Base-by-base conservation (phyloP, 2,888 invertebrate species). In the Nemotelus pantherinus region DNA sequence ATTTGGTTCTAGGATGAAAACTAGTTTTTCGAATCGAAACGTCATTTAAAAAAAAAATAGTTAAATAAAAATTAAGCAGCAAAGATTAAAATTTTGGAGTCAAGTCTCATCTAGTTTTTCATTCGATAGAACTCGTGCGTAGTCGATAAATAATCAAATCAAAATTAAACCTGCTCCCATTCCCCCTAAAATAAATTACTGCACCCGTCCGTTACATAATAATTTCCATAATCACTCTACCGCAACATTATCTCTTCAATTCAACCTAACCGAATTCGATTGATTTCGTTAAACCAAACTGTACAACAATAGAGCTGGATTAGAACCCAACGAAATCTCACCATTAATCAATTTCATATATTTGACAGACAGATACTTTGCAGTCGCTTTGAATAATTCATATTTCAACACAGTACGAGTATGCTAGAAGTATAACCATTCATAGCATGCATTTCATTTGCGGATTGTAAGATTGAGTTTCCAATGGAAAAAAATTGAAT, bases 291-390 rank as follows among this genome's bases (percentile, higher is more conserved):
- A n/a, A n/a, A 10, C 45, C 47, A 39, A 25, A 25, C 25, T 25
- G 25, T 25, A 25, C 25, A 60, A 25, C 39, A 60, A 60, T 60
- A 10, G 50, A 9, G 9, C 9, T 63, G 63, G 50, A 68, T 68
- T 68, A 53, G 68, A 45, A 25, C 45, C 41, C 39, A 50, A 5
- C 1, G 55, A 10, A n/a, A 71, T 55, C n/a, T n/a, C 7, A 74
- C 60, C 74, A 74, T 74, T 74, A 74, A 74, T 74, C 74, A 74
- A 74, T 74, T 48, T 74, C 74, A 74, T 74, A 74, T 74, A 60
- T 74, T 25, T 74, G 74, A 74, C 74, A 25, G 25, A 25, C 25
- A 74, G 74, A 74, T 74, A 60, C 74, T 74, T 74, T 47, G 45
- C 60, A 58, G 60, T 74, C 43, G 60, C 50, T 74, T 60, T 74